Percentiles rank a stretch among this genome's conserved stretches.
These are phyloP conservation scores for Drosophila littoralis DNA, from an alignment of 1,140 invertebrate species.

Conservation along the genomic window DNA sequence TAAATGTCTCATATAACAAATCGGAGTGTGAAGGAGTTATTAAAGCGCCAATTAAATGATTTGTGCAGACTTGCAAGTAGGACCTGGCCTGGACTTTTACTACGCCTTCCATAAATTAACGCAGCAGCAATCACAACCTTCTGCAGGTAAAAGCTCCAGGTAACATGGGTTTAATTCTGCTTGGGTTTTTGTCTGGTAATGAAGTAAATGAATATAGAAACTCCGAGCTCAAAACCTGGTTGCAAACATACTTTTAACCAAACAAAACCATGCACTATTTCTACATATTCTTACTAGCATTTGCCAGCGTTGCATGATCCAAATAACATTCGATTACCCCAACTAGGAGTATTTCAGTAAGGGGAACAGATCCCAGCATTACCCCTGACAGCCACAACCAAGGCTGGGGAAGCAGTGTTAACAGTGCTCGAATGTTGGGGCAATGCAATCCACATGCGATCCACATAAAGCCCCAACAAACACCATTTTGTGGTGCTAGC, in stretches of 20 bases:
- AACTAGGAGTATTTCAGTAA: not conserved
- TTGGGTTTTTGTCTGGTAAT: no score
- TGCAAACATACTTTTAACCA: no score
- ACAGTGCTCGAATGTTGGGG: conserved; percentile 9
- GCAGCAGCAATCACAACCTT: no score
- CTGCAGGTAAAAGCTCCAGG: no score
- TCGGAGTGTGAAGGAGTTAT: no score
- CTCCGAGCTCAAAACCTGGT: no score
- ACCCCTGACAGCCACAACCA: not conserved
- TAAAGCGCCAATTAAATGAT: no score
- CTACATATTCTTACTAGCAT: not conserved
- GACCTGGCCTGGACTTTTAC: no score
- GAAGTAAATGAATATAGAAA: no score
- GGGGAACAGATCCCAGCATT: not conserved
- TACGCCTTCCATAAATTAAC: no score
- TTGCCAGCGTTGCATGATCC: not conserved
- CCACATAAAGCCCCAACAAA: conserved; percentile 13
- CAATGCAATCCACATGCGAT: conserved; percentile 21
- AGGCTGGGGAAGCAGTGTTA: conserved; percentile 6
- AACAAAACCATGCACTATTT: not conserved
- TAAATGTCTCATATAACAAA: not conserved
- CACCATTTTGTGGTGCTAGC: not conserved
- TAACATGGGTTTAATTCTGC: no score
- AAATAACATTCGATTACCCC: conserved; percentile 9
- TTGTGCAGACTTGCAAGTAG: no score